Evolutionary conservation across 2,113 vertebrate species (phyloP).

Genomic region (Odontophorus gujanensis): DNA sequence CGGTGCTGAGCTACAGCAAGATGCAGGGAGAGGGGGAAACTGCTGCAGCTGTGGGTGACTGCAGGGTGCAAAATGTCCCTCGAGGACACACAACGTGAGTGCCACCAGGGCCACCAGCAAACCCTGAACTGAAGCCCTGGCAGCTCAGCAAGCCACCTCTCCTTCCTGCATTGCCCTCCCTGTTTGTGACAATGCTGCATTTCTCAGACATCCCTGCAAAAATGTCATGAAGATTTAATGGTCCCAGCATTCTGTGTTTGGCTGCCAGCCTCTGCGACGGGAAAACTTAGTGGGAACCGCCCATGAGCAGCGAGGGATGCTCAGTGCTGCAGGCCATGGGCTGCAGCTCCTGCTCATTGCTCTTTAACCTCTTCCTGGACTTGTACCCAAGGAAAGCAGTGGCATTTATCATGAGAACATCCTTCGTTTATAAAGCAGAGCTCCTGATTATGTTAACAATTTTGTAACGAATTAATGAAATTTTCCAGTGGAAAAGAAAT

Average conservation of each 20-base stretch:
- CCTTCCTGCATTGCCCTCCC: not conserved
- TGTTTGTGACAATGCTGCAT: not conserved
- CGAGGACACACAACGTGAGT: fast-evolving
- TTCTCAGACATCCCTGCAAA: conserved; percentile 33
- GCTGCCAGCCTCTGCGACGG: not conserved
- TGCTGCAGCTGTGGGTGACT: fast-evolving
- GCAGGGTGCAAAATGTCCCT: too few species aligned
- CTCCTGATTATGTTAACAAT: not conserved
- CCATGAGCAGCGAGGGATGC: fast-evolving
- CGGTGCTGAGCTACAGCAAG: not conserved
- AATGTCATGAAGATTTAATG: conserved; percentile 42
- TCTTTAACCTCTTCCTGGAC: not conserved
- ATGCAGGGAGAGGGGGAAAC: not conserved
- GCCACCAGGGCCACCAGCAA: not conserved
- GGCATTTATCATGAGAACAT: not conserved
- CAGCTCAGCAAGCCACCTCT: not conserved
- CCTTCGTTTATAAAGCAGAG: not conserved
- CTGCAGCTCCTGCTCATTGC: not conserved
- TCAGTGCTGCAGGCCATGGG: not conserved
- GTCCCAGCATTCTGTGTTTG: not conserved
- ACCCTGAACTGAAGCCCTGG: not conserved
- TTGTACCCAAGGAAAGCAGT: not conserved
- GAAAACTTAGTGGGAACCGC: not conserved
- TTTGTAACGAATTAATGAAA: conserved; percentile 33
- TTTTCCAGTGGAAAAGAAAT: conserved; percentile 53